Evolutionary conservation across 2,888 invertebrate species (phyloP).

Genomic region (Zelleria hepariella): DNA sequence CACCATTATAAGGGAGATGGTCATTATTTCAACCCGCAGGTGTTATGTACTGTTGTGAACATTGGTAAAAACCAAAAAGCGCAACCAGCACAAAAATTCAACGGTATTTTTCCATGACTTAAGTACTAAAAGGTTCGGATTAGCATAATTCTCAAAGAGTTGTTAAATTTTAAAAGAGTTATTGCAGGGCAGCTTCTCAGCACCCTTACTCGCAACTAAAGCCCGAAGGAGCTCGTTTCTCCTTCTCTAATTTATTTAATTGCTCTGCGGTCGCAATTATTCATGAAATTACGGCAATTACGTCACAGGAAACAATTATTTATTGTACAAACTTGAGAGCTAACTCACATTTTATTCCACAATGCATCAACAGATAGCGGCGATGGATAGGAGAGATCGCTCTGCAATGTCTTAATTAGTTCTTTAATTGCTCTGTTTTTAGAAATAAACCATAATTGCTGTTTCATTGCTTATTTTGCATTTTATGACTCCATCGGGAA

Average conservation of each 20-base stretch:
- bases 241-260: constrained; percentile 70
- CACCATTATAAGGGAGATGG: no score
- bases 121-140: not conserved
- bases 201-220: constrained; percentile 65
- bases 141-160: no score
- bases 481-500: no score
- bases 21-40: no score
- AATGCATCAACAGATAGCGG: constrained; percentile 60
- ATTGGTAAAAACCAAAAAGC: no score
- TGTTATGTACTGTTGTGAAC: no score
- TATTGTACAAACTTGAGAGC: constrained; percentile 68
- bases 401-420: not conserved
- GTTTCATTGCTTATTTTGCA: not conserved
- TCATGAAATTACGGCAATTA: constrained; percentile 73
- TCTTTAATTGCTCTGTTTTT: not conserved
- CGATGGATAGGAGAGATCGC: constrained; percentile 25
- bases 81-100: no score
- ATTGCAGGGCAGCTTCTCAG: constrained; percentile 12
- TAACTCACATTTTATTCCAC: constrained; percentile 69
- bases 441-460: no score
- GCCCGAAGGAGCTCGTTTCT: constrained; percentile 65
- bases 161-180: constrained; percentile 5
- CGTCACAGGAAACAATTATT: constrained; percentile 69
- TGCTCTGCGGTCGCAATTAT: constrained; percentile 71
- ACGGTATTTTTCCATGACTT: no score